Conservation (phyloP, 2,113 vertebrate species). For the Coturnix japonica region DNA sequence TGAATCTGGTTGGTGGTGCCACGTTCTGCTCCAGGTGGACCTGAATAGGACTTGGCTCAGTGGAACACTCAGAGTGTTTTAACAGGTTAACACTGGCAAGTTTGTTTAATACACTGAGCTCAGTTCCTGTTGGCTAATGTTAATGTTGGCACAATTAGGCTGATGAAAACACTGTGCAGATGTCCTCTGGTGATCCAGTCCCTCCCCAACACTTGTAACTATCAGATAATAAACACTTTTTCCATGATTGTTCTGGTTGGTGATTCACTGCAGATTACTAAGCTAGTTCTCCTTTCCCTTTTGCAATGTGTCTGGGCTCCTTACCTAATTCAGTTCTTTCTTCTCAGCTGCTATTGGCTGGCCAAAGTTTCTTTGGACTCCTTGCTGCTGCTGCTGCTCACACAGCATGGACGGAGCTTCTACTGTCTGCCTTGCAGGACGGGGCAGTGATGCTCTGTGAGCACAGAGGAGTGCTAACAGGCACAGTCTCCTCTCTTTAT, state of each 20-base stretch:
- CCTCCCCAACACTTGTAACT: slow-evolving; percentile 38
- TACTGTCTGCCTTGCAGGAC: accelerated
- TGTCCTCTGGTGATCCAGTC: slow-evolving; percentile 66
- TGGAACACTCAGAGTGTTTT: not conserved
- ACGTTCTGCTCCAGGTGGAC: slow-evolving; percentile 10
- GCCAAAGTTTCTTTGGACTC: not conserved
- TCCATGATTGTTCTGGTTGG: not conserved
- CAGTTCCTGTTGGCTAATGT: slow-evolving; percentile 71
- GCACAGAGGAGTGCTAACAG: not conserved
- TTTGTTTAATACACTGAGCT: slow-evolving; percentile 53
- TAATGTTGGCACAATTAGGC: slow-evolving; percentile 62
- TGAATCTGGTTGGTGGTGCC: not conserved
- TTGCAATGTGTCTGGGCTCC: not conserved
- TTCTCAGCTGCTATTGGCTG: not conserved
- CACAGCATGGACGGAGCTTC: not conserved
- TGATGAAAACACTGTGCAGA: slow-evolving; percentile 67
- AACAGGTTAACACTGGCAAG: slow-evolving; percentile 60
- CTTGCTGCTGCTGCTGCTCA: not conserved
- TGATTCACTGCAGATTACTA: slow-evolving; percentile 46
- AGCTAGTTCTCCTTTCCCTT: not conserved
- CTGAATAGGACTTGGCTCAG: not conserved
- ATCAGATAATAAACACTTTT: slow-evolving; percentile 59
- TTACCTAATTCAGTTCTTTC: not conserved
- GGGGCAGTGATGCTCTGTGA: not conserved
- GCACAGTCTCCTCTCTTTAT: not conserved